A percentile compares a stretch with the other conserved stretches of the same genome.
These are phyloP conservation scores for Melanostoma scalare DNA, from an alignment of 2,888 invertebrate genomes.

Conservation along the genomic window DNA sequence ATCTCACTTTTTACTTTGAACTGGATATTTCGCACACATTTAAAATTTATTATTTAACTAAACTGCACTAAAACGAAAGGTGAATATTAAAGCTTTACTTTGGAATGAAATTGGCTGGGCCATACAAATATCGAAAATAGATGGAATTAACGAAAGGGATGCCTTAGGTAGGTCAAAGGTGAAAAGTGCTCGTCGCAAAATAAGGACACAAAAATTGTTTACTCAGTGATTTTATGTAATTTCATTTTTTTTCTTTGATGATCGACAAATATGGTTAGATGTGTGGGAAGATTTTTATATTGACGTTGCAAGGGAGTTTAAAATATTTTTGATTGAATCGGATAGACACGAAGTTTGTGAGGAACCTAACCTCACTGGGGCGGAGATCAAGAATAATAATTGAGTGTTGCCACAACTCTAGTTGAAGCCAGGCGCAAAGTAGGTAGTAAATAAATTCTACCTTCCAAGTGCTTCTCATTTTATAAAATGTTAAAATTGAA, in stretches of 20 bases:
- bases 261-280: constrained; percentile 1
- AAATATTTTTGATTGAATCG: constrained; percentile 43
- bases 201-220: constrained; percentile 69
- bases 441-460: background rate
- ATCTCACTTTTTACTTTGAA: constrained; percentile 72
- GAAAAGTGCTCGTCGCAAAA: constrained; percentile 72
- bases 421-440: constrained; percentile 11
- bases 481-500: too few species aligned
- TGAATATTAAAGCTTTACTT: constrained; percentile 65
- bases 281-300: constrained; percentile 20
- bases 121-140: constrained; percentile 50
- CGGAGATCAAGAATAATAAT: constrained; percentile 29
- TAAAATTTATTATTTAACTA: constrained; percentile 66
- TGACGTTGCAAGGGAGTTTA: constrained; percentile 42
- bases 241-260: constrained; percentile 11
- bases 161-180: constrained; percentile 81
- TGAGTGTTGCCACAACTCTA: constrained; percentile 48
- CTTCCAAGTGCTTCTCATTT: too few species aligned
- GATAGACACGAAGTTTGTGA: constrained; percentile 50
- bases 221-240: constrained; percentile 67
- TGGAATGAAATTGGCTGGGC: constrained; percentile 39
- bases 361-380: constrained; percentile 70
- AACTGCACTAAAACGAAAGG: constrained; percentile 65
- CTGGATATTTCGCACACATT: constrained; percentile 68
- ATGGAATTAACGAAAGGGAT: constrained; percentile 76